Evolutionary conservation across 37 sponge, comb jelly and placozoan genomes (phyloP).

Genomic region (Cladorhizidae sp.): DNA sequence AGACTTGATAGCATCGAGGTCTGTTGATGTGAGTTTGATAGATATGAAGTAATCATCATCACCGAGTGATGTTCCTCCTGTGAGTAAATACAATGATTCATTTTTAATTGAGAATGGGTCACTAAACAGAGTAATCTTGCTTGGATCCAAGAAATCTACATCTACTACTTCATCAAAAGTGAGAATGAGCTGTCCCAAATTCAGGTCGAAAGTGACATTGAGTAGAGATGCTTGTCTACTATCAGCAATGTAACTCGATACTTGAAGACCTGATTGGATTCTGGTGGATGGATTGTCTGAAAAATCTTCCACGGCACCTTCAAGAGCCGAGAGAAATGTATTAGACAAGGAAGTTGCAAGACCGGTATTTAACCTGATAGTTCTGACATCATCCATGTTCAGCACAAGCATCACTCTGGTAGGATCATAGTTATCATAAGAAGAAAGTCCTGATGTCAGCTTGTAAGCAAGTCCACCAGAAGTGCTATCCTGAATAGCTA

Average conservation of each 20-base stretch:
- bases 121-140: slow-evolving; percentile 59
- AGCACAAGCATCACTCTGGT: slow-evolving; percentile 49
- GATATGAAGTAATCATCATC: slow-evolving; percentile 48
- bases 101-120: slow-evolving; percentile 15
- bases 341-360: slow-evolving; percentile 50
- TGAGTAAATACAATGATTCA: slow-evolving; percentile 67
- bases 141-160: slow-evolving; percentile 43
- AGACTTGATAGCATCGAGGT: slow-evolving; percentile 72
- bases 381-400: slow-evolving; percentile 34
- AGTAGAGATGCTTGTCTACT: slow-evolving; percentile 47
- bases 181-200: slow-evolving; percentile 61
- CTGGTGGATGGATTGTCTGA: slow-evolving; percentile 37
- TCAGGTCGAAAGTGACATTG: slow-evolving; percentile 63
- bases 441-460: slow-evolving; percentile 19
- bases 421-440: slow-evolving; percentile 32
- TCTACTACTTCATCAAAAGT: slow-evolving; percentile 80
- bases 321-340: slow-evolving; percentile 46
- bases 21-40: slow-evolving; percentile 40
- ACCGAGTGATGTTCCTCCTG: slow-evolving; percentile 51
- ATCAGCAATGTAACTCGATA: slow-evolving; percentile 38
- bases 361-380: slow-evolving; percentile 39
- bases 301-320: slow-evolving; percentile 61
- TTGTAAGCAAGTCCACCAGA: slow-evolving; percentile 23
- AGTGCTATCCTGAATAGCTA: slow-evolving; percentile 53
- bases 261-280: slow-evolving; percentile 30